Conservation (phyloP, 1,140 invertebrate species). For the Bombus terrestris region DNA sequence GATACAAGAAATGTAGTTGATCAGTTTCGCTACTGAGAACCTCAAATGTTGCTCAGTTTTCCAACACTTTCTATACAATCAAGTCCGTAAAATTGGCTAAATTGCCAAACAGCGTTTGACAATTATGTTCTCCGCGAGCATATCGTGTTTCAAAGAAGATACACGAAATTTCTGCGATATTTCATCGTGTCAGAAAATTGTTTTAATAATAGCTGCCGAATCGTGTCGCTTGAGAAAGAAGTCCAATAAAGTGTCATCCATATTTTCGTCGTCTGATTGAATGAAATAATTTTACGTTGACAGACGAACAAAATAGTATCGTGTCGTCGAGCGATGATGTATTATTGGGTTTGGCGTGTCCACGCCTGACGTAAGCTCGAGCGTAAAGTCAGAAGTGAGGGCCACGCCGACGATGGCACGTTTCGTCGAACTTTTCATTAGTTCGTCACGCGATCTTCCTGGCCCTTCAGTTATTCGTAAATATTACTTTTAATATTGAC, state of each 20-base stretch:
- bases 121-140: background rate
- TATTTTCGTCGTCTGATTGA: constrained; percentile 16
- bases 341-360: constrained; percentile 41
- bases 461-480: constrained; percentile 48
- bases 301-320: constrained; percentile 22
- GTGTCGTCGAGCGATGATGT: constrained; percentile 51
- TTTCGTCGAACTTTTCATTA: constrained; percentile 53
- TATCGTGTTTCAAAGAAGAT: background rate
- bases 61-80: background rate
- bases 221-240: too few species aligned
- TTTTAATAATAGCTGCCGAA: too few species aligned
- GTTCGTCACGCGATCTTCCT: constrained; percentile 49
- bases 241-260: background rate
- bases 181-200: background rate
- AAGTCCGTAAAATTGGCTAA: background rate
- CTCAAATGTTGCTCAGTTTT: background rate
- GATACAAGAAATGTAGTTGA: background rate
- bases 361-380: constrained; percentile 35
- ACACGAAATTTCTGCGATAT: background rate
- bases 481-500: constrained; percentile 37
- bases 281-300: constrained; percentile 42
- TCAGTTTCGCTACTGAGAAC: background rate
- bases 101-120: background rate
- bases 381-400: constrained; percentile 34
- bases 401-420: constrained; percentile 13